Base-by-base conservation (phyloP, 2,888 invertebrate genomes). In the Xestia c-nigrum region DNA sequence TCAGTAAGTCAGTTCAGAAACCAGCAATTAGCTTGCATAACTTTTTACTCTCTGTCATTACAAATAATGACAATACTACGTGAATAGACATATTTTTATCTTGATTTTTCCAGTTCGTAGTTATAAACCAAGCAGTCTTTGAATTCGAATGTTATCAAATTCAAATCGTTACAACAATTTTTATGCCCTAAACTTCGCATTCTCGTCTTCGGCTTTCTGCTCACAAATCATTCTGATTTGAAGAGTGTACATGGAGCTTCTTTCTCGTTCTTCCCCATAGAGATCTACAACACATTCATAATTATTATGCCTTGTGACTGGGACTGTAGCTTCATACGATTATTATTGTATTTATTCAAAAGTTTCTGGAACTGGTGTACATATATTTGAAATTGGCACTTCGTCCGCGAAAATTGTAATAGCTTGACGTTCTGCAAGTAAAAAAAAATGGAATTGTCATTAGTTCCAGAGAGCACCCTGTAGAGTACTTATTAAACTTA, bases 11-110 rank as follows among this genome's bases (percentile, higher is more conserved):
- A 31, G 31, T 0, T 2, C 9, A 38, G 31, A 38, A 31, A 19
- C 19, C 5, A 9, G 31, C 9, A 73, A 16, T 75, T 50, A 52
- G 43, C 10, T 75, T 46, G 14, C 43, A 14, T 52, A 6, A 43
- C 24, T 31, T 55, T 72, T n/a, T 55, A 52, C n/a, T 43, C 21
- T 31, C 31, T 43, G 31, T 43, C 10, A 73, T 74, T n/a, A 31
- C 31, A 12, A n/a, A 19, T 43, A 9, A 73, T 57, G 19, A 72
- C 31, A 12, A 38, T 38, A 38, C 14, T 16, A 19, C 12, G n/a
- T 57, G 12, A 38, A 46, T 73, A n/a, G 14, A 6, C 6, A 46
- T n/a, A 4, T 55, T 72, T 57, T 46, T 31, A 12, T 7, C 1
- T n/a, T 31, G 21, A 16, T 46, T 6, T 46, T 46, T 31, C 7